These are phyloP conservation scores for Phocoena phocoena DNA, from an alignment of 2,113 vertebrate genomes.

Conservation along the genomic window DNA sequence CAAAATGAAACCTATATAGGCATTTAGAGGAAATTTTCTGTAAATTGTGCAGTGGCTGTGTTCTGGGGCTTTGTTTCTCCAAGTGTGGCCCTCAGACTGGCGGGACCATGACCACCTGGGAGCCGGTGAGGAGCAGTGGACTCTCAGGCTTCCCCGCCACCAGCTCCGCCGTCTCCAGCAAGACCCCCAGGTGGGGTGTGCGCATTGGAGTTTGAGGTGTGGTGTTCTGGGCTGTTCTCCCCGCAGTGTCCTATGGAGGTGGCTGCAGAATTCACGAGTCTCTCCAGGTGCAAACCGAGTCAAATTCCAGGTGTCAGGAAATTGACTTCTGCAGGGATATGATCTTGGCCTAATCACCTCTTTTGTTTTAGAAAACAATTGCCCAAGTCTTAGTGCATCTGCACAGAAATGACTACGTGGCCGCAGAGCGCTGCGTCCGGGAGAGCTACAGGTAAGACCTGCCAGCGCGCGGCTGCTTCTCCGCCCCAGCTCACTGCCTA, in stretches of 20 bases:
- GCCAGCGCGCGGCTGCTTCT: rapidly evolving
- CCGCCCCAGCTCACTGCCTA: background rate
- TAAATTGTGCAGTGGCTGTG: background rate
- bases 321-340: background rate
- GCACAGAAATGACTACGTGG: slow-evolving; percentile 96
- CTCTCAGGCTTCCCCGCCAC: background rate
- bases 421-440: slow-evolving; percentile 96
- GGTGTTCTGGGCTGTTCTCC: background rate
- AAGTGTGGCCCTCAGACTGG: background rate
- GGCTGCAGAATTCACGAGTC: background rate
- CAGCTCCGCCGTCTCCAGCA: no score
- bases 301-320: background rate
- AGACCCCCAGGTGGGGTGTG: background rate
- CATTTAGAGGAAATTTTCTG: background rate
- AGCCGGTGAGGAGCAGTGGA: background rate
- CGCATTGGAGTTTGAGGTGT: background rate
- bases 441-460: slow-evolving; percentile 95
- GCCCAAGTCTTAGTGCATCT: slow-evolving; percentile 98
- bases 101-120: rapidly evolving
- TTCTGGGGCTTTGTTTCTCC: background rate
- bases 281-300: background rate
- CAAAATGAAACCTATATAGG: background rate
- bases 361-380: slow-evolving; percentile 93
- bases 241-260: background rate
- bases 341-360: background rate